phyloP scores from a whole-genome alignment of 2,888 invertebrate genomes.

The Acronicta leporina region DNA sequence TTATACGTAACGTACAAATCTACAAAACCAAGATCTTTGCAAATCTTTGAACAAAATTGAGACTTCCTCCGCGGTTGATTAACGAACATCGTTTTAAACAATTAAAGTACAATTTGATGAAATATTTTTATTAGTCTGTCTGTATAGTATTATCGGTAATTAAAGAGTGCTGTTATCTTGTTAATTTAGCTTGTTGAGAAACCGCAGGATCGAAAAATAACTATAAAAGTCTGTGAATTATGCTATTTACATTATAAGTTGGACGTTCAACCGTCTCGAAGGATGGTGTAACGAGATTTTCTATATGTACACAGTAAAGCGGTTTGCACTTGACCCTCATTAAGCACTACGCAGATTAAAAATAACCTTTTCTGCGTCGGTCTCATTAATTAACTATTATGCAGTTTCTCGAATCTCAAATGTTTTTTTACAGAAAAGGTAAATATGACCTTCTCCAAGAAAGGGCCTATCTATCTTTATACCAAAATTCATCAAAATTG shows the following conservation, averaged over 20 bases:
- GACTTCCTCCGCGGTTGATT: constrained; percentile 39
- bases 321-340: constrained; percentile 44
- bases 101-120: constrained; percentile 56
- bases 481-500: no score
- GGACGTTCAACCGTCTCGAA: constrained; percentile 10
- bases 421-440: no score
- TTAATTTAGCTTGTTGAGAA: constrained; percentile 40
- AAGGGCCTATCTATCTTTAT: no score
- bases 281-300: constrained; percentile 1
- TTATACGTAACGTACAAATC: constrained; percentile 29
- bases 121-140: constrained; percentile 47
- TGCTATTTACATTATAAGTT: constrained; percentile 36
- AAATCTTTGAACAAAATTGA: constrained; percentile 50
- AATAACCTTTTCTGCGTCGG: constrained; percentile 11
- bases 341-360: constrained; percentile 12
- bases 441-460: no score
- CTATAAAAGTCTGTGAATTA: constrained; percentile 11
- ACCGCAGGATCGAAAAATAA: constrained; percentile 7
- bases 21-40: constrained; percentile 32
- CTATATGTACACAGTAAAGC: constrained; percentile 22
- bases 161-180: constrained; percentile 29
- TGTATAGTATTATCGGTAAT: constrained; percentile 40
- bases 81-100: constrained; percentile 56
- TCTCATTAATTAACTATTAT: not conserved
- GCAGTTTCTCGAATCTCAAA: no score